These are phyloP conservation scores for Rhopalosiphum nymphaeae DNA, from an alignment of 2,888 invertebrate genomes.

Conservation along the genomic window DNA sequence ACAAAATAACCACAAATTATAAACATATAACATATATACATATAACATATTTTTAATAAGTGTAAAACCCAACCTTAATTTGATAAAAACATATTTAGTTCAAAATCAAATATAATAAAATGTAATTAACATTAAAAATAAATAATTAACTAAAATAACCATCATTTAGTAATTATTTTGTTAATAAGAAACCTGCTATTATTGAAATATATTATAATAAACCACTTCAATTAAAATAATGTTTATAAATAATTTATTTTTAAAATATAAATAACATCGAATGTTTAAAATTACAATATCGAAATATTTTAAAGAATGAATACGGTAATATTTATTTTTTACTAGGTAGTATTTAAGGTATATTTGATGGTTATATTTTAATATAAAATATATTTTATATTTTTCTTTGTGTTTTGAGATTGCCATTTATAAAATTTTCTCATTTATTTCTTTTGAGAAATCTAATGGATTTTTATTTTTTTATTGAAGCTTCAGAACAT, in stretches of 20 bases:
- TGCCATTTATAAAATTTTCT: not conserved
- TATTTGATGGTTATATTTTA: not conserved
- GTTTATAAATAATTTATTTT: not conserved
- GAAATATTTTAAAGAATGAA: not conserved
- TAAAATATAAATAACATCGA: not conserved
- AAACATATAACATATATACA: not conserved
- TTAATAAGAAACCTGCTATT: not conserved
- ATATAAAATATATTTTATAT: not conserved
- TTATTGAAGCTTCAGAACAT: not conserved
- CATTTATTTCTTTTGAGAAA: constrained; percentile 4
- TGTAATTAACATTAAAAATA: not conserved
- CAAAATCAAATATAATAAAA: not conserved
- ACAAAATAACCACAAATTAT: not conserved
- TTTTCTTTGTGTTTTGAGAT: not conserved
- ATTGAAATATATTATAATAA: not conserved
- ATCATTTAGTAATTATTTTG: not conserved
- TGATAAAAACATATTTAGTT: not conserved
- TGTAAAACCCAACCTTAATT: no score
- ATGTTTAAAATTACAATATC: not conserved
- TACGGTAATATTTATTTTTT: not conserved
- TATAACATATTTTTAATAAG: not conserved
- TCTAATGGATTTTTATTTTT: constrained; percentile 36
- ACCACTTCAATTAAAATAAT: not conserved
- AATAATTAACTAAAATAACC: not conserved
- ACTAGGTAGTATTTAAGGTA: not conserved